phyloP scores from a whole-genome alignment of 2,797 vertebrate species.

The Florisuga fusca region DNA sequence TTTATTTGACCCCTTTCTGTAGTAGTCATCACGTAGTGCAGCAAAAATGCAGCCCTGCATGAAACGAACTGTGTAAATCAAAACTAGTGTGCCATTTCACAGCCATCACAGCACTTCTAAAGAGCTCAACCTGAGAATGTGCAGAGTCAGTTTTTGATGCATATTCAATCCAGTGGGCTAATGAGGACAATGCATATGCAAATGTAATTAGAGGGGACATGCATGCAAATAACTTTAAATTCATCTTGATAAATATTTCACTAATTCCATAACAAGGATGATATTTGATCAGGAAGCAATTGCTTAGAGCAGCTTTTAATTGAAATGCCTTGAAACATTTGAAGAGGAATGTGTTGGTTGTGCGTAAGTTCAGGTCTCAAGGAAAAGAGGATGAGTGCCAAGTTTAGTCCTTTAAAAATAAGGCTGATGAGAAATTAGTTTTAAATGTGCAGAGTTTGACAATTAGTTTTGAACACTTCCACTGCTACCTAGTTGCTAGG shows the following conservation, averaged over 20 bases:
- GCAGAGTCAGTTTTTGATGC: constrained; percentile 7
- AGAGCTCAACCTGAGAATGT: not conserved
- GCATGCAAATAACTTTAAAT: constrained; percentile 53
- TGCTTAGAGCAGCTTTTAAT: constrained; percentile 16
- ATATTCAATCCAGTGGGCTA: constrained; percentile 52
- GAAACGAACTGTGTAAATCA: not conserved
- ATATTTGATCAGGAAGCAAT: constrained; percentile 51
- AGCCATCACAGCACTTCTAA: not conserved
- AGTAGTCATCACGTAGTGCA: not conserved
- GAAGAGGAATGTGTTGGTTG: not conserved
- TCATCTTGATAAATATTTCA: constrained; percentile 69
- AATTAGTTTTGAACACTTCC: not conserved
- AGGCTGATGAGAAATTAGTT: not conserved
- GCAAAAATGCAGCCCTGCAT: not conserved
- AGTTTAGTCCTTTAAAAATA: not conserved
- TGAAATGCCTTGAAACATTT: not conserved
- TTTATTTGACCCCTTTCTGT: not conserved
- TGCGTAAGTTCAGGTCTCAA: not conserved
- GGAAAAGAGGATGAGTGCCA: not conserved
- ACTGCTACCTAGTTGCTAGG: not conserved
- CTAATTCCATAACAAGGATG: constrained; percentile 44
- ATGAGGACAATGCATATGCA: constrained; percentile 65
- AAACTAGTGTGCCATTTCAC: not conserved
- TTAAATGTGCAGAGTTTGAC: not conserved
- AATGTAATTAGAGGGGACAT: constrained; percentile 69